Evolutionary conservation across 1,140 invertebrate species (phyloP).

Genomic region (Eumeta japonica): DNA sequence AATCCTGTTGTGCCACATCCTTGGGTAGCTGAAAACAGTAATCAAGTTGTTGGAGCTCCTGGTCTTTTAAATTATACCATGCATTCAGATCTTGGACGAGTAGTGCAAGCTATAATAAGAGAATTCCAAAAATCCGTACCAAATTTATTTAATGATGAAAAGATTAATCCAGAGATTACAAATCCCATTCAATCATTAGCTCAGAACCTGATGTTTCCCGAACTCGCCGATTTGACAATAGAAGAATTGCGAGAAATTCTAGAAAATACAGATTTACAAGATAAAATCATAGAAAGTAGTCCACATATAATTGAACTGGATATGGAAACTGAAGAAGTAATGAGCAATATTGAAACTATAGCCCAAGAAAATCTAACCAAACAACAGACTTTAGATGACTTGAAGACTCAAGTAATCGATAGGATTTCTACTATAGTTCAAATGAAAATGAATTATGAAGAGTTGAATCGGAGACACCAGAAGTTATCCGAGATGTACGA

Average conservation of each 20-base stretch:
- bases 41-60: slow-evolving; percentile 68
- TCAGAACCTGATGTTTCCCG: slow-evolving; percentile 62
- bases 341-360: slow-evolving; percentile 69
- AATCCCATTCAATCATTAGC: slow-evolving; percentile 27
- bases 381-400: slow-evolving; percentile 62
- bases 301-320: slow-evolving; percentile 67
- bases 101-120: slow-evolving; percentile 75
- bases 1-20: slow-evolving; percentile 66
- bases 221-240: slow-evolving; percentile 64
- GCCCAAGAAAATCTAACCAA: slow-evolving; percentile 71
- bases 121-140: slow-evolving; percentile 67
- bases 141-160: slow-evolving; percentile 18
- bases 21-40: slow-evolving; percentile 65
- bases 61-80: slow-evolving; percentile 72
- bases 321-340: slow-evolving; percentile 67
- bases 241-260: slow-evolving; percentile 70
- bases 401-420: slow-evolving; percentile 63
- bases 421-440: slow-evolving; percentile 67
- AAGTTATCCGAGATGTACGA: slow-evolving; percentile 70
- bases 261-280: slow-evolving; percentile 65
- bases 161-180: slow-evolving; percentile 27
- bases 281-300: slow-evolving; percentile 70
- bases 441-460: slow-evolving; percentile 69
- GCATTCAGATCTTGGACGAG: slow-evolving; percentile 74
- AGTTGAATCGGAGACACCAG: slow-evolving; percentile 66